A percentile compares a stretch with the other conserved stretches of the same genome.
Conservation (phyloP, 2,888 invertebrate genomes). For the Chaetoderma sp. region DNA sequence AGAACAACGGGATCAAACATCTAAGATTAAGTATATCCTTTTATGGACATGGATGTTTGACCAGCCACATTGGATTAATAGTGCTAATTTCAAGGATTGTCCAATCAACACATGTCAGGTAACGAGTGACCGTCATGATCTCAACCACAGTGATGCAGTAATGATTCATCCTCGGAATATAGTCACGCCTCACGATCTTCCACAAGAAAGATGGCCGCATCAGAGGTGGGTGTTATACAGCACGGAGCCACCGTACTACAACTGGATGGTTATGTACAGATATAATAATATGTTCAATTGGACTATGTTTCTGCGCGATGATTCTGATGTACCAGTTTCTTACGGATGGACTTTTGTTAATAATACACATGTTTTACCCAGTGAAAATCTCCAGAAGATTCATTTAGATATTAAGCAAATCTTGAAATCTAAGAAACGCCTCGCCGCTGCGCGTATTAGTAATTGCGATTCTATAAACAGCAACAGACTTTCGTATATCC, state of each 20-base stretch:
- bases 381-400: background rate
- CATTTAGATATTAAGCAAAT: background rate
- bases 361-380: background rate
- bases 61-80: too few relatives aligned
- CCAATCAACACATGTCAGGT: too few relatives aligned
- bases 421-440: background rate
- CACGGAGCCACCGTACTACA: background rate
- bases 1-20: too few relatives aligned
- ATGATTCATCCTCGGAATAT: too few relatives aligned
- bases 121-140: too few relatives aligned
- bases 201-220: background rate
- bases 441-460: slow-evolving; percentile 1
- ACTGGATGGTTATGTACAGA: background rate
- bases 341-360: background rate
- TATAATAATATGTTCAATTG: background rate
- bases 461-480: background rate
- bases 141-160: too few relatives aligned
- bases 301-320: background rate
- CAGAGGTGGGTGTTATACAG: slow-evolving; percentile 1
- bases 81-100: too few relatives aligned
- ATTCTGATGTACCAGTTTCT: background rate
- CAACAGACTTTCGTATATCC: background rate
- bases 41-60: slow-evolving; percentile 4
- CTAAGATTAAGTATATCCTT: too few relatives aligned
- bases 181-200: too few relatives aligned